Evolutionary conservation across 2,888 invertebrate genomes (phyloP), one percentile per base, ranked within the genome.

Genomic region (Eupithecia inturbata): DNA sequence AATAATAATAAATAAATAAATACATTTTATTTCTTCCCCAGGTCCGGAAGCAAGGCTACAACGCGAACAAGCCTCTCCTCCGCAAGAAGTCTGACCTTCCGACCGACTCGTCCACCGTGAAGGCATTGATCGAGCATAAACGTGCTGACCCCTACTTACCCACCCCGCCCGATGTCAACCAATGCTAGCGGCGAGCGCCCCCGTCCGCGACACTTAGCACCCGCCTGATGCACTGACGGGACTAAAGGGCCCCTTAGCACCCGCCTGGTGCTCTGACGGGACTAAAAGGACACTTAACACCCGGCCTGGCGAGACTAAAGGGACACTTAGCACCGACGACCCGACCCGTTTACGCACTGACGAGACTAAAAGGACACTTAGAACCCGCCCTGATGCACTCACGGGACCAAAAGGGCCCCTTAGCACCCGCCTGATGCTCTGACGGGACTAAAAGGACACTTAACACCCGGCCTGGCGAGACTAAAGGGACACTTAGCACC

Each of bases 1-100:
- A n/a, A n/a, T n/a, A n/a, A n/a, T n/a, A n/a, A n/a, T n/a, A n/a
- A n/a, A n/a, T n/a, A n/a, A n/a, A n/a, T n/a, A n/a, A n/a, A n/a
- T n/a, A n/a, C n/a, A n/a, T n/a, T n/a, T n/a, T n/a, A n/a, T n/a
- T 19, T 19, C 62, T 22, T 28, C 45, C 22, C 14, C 67, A 73
- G 73, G 95, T 93, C 62, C 95, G 95, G 79, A 96, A 96, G 88
- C 95, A 94, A 83, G 88, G 86, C 70, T 96, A 96, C 91, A 95
- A 96, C 96, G 95, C 97, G 96, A 90, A 98, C 98, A 92, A 92
- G 94, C 98, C 98, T 70, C 95, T 99, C 82, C 95, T 99, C 80
- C 97, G 99, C 92, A 97, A 98, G 93, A 99, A 99, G 95, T 99
- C 98, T 22, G 98, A 99, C 91, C 95, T 99, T 88, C 99, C 99